A percentile compares a stretch with the other conserved stretches of the same genome.
phyloP scores from a whole-genome alignment of 2,113 vertebrate species.

The Oncorhynchus keta region DNA sequence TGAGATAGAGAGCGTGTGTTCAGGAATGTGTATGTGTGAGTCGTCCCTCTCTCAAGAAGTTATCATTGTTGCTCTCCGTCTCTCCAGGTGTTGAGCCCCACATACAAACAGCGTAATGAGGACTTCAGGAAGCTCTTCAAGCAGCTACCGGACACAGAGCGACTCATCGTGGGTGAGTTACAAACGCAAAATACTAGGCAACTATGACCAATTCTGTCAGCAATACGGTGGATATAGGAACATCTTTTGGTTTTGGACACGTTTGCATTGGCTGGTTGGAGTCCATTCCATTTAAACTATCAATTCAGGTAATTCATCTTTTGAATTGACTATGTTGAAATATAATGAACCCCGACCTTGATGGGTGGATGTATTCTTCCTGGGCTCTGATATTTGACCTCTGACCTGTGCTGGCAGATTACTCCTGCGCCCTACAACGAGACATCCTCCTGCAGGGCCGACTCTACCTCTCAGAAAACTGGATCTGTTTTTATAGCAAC shows the following conservation, averaged over 20 bases:
- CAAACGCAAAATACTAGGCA: neutral
- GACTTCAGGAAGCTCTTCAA: constrained; percentile 99
- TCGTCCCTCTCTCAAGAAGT: neutral
- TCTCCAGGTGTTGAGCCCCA: constrained; percentile 92
- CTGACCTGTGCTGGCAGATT: constrained; percentile 77
- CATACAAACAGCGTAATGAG: constrained; percentile 98
- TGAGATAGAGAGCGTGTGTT: neutral
- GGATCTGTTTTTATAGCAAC: constrained; percentile 99
- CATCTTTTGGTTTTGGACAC: no score
- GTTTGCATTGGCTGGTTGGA: neutral
- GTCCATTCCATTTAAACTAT: neutral
- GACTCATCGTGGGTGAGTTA: constrained; percentile 95
- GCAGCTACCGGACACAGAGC: constrained; percentile 96
- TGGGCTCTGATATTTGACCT: constrained; percentile 1
- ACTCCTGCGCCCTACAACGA: constrained; percentile 96
- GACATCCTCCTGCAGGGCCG: constrained; percentile 98
- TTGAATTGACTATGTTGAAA: no score
- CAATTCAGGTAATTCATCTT: neutral
- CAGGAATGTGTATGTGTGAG: constrained; percentile 10
- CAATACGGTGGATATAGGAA: no score
- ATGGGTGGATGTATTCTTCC: neutral
- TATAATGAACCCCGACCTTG: neutral
- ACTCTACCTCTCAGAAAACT: constrained; percentile 99
- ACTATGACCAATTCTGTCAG: neutral
- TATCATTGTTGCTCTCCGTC: constrained; percentile 30